Conservation (phyloP, 92 coral and sea anemone genomes). For the Parazoanthus darwini region DNA sequence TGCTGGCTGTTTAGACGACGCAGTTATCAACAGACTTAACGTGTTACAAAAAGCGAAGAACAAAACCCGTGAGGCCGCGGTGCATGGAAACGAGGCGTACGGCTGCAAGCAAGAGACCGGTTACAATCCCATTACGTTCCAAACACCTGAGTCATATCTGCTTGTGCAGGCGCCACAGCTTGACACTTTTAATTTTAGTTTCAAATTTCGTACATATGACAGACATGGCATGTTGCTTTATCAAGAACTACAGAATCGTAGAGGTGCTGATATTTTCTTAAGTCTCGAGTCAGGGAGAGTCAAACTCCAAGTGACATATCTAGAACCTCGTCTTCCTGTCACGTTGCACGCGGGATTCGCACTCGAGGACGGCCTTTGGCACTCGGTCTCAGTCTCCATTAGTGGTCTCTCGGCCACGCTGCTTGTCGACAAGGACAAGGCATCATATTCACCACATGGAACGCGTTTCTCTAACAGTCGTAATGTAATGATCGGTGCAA, state of each 20-base stretch:
- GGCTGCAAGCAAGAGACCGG: conserved; percentile 29
- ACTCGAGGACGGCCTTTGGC: conserved; percentile 86
- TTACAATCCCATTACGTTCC: conserved; percentile 71
- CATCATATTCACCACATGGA: conserved; percentile 22
- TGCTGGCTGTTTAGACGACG: conserved; percentile 80
- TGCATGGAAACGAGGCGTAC: conserved; percentile 50
- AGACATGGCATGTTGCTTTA: conserved; percentile 69
- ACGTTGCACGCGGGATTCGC: conserved; percentile 52
- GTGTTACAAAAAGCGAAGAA: conserved; percentile 54
- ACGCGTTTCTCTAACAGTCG: conserved; percentile 50
- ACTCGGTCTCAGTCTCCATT: conserved; percentile 60
- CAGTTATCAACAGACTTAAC: conserved; percentile 47
- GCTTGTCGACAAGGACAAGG: conserved; percentile 56
- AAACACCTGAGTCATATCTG: conserved; percentile 65
- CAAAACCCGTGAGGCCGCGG: conserved; percentile 31
- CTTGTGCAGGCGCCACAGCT: conserved; percentile 42
- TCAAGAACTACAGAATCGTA: conserved; percentile 48
- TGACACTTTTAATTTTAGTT: conserved; percentile 56
- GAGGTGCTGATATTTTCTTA: conserved; percentile 57
- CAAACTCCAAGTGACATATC: conserved; percentile 57
- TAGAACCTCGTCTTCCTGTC: conserved; percentile 35
- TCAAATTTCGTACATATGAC: conserved; percentile 83
- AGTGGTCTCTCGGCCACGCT: conserved; percentile 55
- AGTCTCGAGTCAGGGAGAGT: conserved; percentile 61
- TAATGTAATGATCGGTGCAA: conserved; percentile 60